Conservation (phyloP, 1,140 invertebrate genomes). For the Aphelinus atriplicis region DNA sequence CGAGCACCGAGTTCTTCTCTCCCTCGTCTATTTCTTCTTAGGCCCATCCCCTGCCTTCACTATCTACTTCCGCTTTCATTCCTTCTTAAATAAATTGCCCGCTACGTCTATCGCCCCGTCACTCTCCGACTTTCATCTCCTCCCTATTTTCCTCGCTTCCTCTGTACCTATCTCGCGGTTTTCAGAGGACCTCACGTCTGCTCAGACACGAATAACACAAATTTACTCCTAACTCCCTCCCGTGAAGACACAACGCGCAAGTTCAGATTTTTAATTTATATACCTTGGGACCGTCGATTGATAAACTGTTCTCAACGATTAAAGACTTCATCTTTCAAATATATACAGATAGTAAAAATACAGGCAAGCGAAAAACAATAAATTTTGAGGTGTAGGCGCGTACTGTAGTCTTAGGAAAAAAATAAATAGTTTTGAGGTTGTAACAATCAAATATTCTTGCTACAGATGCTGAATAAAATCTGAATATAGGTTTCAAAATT, state of each 20-base stretch:
- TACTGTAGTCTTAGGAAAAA: no score
- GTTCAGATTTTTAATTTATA: conserved; percentile 17
- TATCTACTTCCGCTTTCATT: conserved; percentile 13
- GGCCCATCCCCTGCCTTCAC: not conserved
- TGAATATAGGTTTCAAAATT: no score
- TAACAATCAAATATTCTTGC: no score
- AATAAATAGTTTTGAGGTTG: no score
- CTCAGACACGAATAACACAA: not conserved
- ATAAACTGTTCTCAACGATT: no score
- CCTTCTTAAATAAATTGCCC: conserved; percentile 22
- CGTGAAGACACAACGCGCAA: no score
- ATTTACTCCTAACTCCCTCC: not conserved
- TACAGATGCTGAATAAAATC: no score
- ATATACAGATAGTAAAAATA: no score
- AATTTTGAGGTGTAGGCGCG: no score
- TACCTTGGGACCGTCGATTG: not conserved
- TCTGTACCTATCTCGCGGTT: no score
- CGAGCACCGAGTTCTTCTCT: not conserved
- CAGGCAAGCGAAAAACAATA: no score
- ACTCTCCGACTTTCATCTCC: not conserved
- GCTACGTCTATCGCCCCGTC: not conserved
- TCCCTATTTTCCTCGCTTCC: not conserved
- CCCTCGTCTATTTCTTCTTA: conserved; percentile 1
- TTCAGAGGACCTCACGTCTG: not conserved
- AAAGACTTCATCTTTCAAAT: no score